A percentile compares a stretch with the other conserved stretches of the same genome.
Conservation (phyloP, 2,888 invertebrate species). For the Gymnoscelis rufifasciata region DNA sequence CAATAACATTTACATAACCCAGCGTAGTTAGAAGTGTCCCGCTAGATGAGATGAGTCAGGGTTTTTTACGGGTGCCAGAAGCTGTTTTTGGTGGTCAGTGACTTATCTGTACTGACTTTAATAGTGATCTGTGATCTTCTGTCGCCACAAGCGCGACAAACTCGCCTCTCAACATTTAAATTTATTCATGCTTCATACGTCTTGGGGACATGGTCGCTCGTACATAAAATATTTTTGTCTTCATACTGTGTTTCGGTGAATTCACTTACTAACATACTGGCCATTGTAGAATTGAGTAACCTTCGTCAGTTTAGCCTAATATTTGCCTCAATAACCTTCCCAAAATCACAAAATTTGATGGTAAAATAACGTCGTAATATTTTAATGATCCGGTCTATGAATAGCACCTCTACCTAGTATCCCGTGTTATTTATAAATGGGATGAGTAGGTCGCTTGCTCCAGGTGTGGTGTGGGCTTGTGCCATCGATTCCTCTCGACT, state of each 20-base stretch:
- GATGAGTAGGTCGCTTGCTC: constrained; percentile 16
- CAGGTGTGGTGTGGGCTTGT: constrained; percentile 4
- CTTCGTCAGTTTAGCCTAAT: too few species aligned
- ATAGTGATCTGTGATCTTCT: too few species aligned
- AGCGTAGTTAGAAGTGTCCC: neutral
- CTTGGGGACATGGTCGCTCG: too few species aligned
- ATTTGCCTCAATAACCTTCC: constrained; percentile 10
- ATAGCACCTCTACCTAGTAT: constrained; percentile 23
- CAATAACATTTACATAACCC: too few species aligned
- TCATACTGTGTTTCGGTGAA: too few species aligned
- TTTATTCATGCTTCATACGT: too few species aligned
- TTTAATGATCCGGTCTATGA: constrained; percentile 19
- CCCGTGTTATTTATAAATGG: constrained; percentile 20
- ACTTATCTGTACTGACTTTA: constrained; percentile 1
- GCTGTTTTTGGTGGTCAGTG: constrained; percentile 10
- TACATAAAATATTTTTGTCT: too few species aligned
- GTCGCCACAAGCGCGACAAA: too few species aligned
- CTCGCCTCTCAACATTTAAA: too few species aligned
- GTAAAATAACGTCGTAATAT: constrained; percentile 25
- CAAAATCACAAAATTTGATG: constrained; percentile 17
- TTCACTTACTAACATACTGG: too few species aligned
- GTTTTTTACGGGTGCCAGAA: neutral
- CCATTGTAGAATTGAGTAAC: too few species aligned
- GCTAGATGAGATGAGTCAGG: neutral
- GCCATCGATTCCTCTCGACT: too few species aligned